Conservation (phyloP, 2,888 invertebrate genomes). For the Pseudanteris insignis region DNA sequence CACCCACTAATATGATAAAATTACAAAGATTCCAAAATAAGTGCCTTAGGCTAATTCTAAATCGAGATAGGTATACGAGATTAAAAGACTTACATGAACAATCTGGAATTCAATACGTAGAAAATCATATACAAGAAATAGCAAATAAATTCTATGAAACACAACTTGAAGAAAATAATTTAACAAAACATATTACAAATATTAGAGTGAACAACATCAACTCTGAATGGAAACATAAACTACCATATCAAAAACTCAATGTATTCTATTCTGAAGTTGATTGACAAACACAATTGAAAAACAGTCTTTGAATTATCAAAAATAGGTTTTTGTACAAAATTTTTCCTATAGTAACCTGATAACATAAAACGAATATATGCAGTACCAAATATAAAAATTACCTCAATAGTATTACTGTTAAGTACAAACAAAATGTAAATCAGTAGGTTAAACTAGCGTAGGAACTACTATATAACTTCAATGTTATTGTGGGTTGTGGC, state of each 20-base stretch:
- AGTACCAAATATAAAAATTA: too few relatives aligned
- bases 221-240: constrained; percentile 33
- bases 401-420: too few relatives aligned
- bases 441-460: too few relatives aligned
- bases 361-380: too few relatives aligned
- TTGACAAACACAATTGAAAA: too few relatives aligned
- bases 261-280: too few relatives aligned
- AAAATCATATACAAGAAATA: constrained; percentile 4
- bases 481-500: too few relatives aligned
- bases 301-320: too few relatives aligned
- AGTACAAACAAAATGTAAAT: too few relatives aligned
- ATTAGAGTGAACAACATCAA: constrained; percentile 19
- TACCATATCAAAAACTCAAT: constrained; percentile 31
- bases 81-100: constrained; percentile 32
- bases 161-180: constrained; percentile 3
- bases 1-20: constrained; percentile 15
- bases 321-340: too few relatives aligned
- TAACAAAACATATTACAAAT: constrained; percentile 23
- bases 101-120: constrained; percentile 4
- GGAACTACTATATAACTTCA: too few relatives aligned
- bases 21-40: constrained; percentile 47
- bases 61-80: constrained; percentile 20
- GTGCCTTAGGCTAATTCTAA: constrained; percentile 32
- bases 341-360: too few relatives aligned
- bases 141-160: constrained; percentile 22